Base-by-base conservation (phyloP, 1,140 invertebrate species). In the Drosophila busckii region DNA sequence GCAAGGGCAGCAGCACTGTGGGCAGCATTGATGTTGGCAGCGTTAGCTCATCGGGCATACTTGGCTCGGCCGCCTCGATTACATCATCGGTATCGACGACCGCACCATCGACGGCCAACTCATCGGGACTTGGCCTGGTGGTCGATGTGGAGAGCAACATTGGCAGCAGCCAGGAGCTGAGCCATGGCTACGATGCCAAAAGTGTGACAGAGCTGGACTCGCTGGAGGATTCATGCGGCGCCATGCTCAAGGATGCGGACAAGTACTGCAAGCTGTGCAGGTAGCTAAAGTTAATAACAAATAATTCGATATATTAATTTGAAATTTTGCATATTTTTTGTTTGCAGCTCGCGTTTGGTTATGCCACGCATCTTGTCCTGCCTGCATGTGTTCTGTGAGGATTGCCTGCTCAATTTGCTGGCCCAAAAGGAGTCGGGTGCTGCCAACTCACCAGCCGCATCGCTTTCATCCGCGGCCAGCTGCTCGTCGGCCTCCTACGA, bases 371-470 rank as follows among this genome's bases (percentile, higher is more conserved):
- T 97, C 26, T 90, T 98, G 59, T 92, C 93, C 59, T 98, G 97
- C 88, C 90, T 98, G 68, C 96, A 98, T 89, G 95, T 95, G 3
- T 98, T 97, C 89, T 98, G 96, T 89, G 93, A 96, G 88, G 90
- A 92, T 34, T 98, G 96, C 84, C 89, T 97, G 59, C 93, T 95
- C 71, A 94, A 94, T 84, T 90, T 94, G 61, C 89, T 94, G 60
- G 89, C 92, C 22, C 63, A 48, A 13, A 92, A 93, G 73, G 93
- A 93, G 76, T 22, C 45, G 1, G 22, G 58, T 6, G 45, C 67
- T 5, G 75, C 78, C 28, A 55, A 54, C 13, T 82, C 75, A 5
- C 76, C 75, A 7, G 41, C 55, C 6, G 46, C 48, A 0, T 59
- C 61, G 0, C 53, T 62, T 0, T 64, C 61, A 7, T 59, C 60